Conservation (phyloP, 2,888 invertebrate species). For the Aspidapion aeneum region DNA sequence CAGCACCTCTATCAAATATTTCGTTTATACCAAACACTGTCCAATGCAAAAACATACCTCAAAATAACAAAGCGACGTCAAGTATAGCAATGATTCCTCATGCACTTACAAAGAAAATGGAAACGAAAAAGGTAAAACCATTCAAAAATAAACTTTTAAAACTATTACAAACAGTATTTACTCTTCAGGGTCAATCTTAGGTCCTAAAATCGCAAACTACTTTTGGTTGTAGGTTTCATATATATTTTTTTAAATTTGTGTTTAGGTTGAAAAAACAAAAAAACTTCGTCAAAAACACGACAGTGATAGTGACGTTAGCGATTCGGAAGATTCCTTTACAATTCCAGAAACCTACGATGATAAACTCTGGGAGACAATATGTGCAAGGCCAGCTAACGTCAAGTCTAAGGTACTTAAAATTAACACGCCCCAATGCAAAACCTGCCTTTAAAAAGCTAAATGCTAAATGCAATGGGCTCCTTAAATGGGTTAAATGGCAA, state of each 20-base stretch:
- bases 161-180: too few species aligned
- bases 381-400: conserved; percentile 41
- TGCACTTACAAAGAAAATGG: conserved; percentile 26
- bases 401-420: neutral
- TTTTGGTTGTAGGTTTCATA: neutral
- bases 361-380: conserved; percentile 50
- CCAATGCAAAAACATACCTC: conserved; percentile 11
- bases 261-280: neutral
- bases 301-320: conserved; percentile 33
- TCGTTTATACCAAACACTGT: conserved; percentile 33
- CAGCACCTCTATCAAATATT: conserved; percentile 30
- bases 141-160: neutral
- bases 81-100: conserved; percentile 24
- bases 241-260: neutral
- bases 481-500: too few species aligned
- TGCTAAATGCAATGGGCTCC: too few species aligned
- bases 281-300: neutral
- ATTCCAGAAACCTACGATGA: conserved; percentile 48
- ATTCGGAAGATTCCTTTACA: conserved; percentile 35
- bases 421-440: too few species aligned
- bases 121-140: conserved; percentile 10
- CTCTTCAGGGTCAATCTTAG: too few species aligned
- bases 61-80: conserved; percentile 4
- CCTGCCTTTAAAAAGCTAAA: too few species aligned
- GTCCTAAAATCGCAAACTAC: too few species aligned